Evolutionary conservation across 2,888 invertebrate genomes (phyloP).

Genomic region (Athalia rosae): DNA sequence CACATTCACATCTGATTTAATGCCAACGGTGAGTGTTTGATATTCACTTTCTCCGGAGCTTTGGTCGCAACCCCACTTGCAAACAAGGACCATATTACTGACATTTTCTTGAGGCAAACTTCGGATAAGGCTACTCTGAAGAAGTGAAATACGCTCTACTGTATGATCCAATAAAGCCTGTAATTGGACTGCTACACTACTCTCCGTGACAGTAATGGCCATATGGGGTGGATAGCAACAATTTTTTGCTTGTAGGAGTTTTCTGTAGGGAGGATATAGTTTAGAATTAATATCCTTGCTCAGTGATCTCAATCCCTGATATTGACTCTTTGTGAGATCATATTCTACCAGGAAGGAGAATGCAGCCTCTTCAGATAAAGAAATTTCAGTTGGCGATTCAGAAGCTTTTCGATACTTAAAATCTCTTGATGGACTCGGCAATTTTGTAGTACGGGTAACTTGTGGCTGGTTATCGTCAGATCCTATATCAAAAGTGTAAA

Average conservation of each 20-base stretch:
- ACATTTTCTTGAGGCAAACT: background rate
- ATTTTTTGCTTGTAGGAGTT: constrained; percentile 19
- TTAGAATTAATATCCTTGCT: constrained; percentile 35
- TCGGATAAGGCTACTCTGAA: background rate
- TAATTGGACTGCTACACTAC: constrained; percentile 28
- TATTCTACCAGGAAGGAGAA: constrained; percentile 44
- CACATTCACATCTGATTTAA: background rate
- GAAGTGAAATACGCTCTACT: constrained; percentile 7
- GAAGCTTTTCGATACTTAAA: no score
- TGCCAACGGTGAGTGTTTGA: background rate
- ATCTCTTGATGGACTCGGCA: no score
- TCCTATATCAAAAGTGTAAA: no score
- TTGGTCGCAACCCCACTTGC: constrained; percentile 10
- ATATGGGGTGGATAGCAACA: constrained; percentile 18
- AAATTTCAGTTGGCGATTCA: no score
- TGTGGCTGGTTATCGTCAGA: no score
- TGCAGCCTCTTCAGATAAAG: no score
- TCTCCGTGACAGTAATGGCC: constrained; percentile 18
- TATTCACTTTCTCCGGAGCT: constrained; percentile 10
- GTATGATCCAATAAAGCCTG: constrained; percentile 27
- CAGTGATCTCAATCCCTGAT: constrained; percentile 31
- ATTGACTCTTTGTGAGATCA: constrained; percentile 43
- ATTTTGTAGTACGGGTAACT: no score
- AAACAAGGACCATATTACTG: background rate
- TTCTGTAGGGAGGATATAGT: constrained; percentile 37